These are phyloP conservation scores for Craseonycteris thonglongyai DNA, from an alignment of 2,113 vertebrate genomes.

Conservation along the genomic window DNA sequence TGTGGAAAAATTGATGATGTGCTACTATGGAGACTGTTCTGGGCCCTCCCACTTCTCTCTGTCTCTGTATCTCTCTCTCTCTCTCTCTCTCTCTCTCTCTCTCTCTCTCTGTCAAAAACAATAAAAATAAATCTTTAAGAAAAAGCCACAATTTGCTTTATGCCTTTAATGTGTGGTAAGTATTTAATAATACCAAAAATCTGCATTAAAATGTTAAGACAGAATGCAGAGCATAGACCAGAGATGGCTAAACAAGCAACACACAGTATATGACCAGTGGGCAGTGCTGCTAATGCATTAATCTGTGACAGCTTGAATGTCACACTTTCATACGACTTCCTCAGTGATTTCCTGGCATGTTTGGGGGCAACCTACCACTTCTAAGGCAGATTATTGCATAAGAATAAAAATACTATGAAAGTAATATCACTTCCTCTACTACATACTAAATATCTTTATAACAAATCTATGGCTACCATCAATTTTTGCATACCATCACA, in stretches of 20 bases:
- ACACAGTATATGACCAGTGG: not conserved
- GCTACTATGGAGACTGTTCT: no score
- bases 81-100: no score
- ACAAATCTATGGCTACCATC: not conserved
- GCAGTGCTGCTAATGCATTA: not conserved
- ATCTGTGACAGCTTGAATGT: not conserved
- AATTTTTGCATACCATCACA: not conserved
- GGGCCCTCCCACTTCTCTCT: no score
- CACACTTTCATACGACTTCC: not conserved
- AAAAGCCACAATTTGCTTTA: not conserved
- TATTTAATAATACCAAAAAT: not conserved
- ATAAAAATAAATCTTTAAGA: no score
- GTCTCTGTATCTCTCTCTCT: no score
- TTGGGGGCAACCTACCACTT: not conserved
- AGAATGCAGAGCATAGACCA: not conserved
- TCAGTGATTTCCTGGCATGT: not conserved
- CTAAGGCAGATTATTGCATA: not conserved
- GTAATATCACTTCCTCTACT: not conserved
- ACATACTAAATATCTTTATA: not conserved
- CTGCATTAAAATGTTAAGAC: not conserved
- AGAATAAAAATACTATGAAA: not conserved
- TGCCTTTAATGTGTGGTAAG: not conserved
- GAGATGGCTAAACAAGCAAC: not conserved
- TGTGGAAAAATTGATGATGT: no score
- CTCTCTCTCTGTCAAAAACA: no score